Conservation (phyloP, 2,888 invertebrate species). For the Actias luna region DNA sequence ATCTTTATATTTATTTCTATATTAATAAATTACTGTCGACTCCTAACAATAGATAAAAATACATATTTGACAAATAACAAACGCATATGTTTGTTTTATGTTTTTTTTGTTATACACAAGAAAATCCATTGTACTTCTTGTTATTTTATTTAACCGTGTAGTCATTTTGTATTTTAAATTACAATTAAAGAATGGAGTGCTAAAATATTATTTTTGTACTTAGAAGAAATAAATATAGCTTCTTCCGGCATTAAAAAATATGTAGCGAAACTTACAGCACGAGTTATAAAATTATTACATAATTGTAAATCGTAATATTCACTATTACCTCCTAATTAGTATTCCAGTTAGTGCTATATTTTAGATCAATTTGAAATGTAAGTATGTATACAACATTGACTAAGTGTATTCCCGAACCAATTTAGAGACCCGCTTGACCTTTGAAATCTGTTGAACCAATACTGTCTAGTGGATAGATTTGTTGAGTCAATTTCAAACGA, state of each 20-base stretch:
- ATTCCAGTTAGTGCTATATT: too few species aligned
- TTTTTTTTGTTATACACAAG: background rate
- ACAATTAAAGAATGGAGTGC: background rate
- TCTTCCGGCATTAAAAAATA: background rate
- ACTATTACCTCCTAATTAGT: too few species aligned
- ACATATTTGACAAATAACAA: background rate
- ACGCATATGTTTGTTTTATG: background rate
- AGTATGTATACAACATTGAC: too few species aligned
- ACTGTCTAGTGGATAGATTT: slow-evolving; percentile 42
- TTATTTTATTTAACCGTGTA: background rate
- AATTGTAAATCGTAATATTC: too few species aligned
- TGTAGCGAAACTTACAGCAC: too few species aligned
- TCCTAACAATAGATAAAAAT: background rate
- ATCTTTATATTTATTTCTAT: background rate
- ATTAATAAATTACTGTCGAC: background rate
- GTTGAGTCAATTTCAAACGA: slow-evolving; percentile 57
- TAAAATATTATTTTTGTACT: background rate
- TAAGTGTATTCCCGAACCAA: too few species aligned
- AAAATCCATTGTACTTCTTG: background rate
- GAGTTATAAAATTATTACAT: too few species aligned
- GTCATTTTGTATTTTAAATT: background rate
- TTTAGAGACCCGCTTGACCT: too few species aligned
- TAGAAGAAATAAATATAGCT: background rate
- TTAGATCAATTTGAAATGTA: too few species aligned
- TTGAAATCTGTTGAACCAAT: background rate